phyloP scores from a whole-genome alignment of 2,797 vertebrate genomes.

The Sebastes nivosus region DNA sequence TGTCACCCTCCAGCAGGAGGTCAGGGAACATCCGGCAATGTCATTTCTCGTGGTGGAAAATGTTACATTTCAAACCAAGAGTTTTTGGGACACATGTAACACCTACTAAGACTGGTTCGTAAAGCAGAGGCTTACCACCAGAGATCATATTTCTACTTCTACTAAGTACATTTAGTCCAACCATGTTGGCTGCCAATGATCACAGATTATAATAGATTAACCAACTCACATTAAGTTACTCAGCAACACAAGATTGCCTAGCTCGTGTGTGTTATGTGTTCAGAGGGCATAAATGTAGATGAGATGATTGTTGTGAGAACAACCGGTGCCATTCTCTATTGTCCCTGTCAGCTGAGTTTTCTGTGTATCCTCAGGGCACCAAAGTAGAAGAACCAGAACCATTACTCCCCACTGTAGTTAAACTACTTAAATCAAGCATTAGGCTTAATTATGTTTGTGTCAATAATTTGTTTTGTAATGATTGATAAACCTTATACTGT shows the following conservation, averaged over 20 bases:
- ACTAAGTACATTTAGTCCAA: background rate
- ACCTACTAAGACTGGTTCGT: background rate
- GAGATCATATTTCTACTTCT: background rate
- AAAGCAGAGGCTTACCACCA: background rate
- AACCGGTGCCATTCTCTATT: background rate
- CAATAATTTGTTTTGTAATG: background rate
- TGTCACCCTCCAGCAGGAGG: background rate
- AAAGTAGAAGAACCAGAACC: background rate
- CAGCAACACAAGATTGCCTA: background rate
- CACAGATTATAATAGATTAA: background rate
- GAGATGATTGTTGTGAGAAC: background rate
- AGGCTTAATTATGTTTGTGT: background rate
- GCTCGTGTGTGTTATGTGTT: no score
- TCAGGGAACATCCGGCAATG: background rate
- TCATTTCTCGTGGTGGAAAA: background rate
- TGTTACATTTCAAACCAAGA: background rate
- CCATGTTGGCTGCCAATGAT: background rate
- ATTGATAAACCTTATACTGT: background rate
- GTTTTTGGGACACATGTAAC: background rate
- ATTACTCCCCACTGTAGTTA: background rate
- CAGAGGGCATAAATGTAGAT: background rate
- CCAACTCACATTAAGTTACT: background rate
- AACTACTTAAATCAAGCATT: background rate
- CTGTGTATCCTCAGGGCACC: conserved; percentile 1
- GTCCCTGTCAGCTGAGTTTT: conserved; percentile 10